Conservation (phyloP, 2,888 invertebrate genomes). For the Eulithis testata region DNA sequence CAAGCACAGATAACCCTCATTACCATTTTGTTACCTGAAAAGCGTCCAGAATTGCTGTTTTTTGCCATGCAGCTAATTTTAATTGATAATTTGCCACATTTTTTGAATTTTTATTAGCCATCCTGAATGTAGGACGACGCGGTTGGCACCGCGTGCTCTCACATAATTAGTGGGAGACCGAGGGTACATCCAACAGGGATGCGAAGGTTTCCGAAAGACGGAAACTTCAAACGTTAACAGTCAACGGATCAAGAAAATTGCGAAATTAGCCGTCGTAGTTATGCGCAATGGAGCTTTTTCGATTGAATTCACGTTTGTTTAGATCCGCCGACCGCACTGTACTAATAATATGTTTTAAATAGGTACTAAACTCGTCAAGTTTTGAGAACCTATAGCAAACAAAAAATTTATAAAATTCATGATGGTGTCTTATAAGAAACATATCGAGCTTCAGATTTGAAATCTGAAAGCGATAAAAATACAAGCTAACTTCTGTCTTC, state of each 20-base stretch:
- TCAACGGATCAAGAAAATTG: too few species aligned
- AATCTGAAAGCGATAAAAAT: constrained; percentile 3
- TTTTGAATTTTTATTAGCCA: constrained; percentile 79
- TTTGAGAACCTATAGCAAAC: too few species aligned
- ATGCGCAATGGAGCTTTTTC: too few species aligned
- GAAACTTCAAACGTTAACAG: background rate
- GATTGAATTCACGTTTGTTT: too few species aligned
- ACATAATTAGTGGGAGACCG: constrained; percentile 71
- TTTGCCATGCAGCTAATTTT: constrained; percentile 67
- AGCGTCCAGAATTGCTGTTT: constrained; percentile 35
- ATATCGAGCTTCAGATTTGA: background rate
- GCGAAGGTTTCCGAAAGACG: constrained; percentile 11
- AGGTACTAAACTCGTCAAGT: too few species aligned
- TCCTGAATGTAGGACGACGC: constrained; percentile 69
- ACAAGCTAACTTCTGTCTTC: constrained; percentile 8
- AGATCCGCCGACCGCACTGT: too few species aligned
- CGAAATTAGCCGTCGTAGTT: too few species aligned
- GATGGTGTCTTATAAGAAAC: background rate
- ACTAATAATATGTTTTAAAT: too few species aligned
- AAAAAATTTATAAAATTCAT: background rate
- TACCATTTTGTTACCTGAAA: constrained; percentile 17
- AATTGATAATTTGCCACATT: constrained; percentile 77
- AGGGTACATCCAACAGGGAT: constrained; percentile 25
- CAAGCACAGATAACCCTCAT: constrained; percentile 15
- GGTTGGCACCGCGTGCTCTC: constrained; percentile 70